A percentile compares a stretch with the other conserved stretches of the same genome.
Conservation (phyloP, 2,888 invertebrate genomes). For the Orchesellides sinensis region DNA sequence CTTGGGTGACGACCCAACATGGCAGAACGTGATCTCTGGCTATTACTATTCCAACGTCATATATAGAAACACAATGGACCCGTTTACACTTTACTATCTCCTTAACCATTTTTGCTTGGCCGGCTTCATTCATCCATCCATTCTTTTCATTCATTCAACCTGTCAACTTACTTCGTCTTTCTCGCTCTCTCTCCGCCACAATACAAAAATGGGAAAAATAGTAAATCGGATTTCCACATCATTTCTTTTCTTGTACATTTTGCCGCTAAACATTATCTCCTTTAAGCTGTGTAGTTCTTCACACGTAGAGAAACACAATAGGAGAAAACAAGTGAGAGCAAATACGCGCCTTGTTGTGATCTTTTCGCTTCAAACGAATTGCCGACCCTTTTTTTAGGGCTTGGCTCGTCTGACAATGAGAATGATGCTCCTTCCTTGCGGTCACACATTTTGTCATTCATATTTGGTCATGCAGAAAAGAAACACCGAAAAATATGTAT, state of each 20-base stretch:
- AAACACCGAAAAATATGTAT: constrained; percentile 16
- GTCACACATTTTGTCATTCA: background rate
- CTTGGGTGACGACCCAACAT: too few species aligned
- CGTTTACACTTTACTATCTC: background rate
- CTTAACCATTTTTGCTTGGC: background rate
- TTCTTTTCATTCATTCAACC: constrained; percentile 10
- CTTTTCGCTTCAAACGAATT: too few species aligned
- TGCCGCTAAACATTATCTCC: too few species aligned
- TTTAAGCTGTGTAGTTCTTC: too few species aligned
- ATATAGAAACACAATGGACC: too few species aligned
- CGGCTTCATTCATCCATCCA: background rate
- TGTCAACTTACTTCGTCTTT: too few species aligned
- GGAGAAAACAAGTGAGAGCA: background rate
- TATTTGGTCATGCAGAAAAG: background rate
- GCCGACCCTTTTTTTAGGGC: too few species aligned
- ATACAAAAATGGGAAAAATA: constrained; percentile 7
- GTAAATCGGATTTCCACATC: constrained; percentile 57
- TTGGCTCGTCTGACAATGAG: background rate
- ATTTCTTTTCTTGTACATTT: constrained; percentile 24
- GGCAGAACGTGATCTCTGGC: too few species aligned
- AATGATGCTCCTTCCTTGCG: background rate
- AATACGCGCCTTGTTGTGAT: background rate
- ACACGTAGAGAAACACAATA: too few species aligned
- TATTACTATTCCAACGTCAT: too few species aligned
- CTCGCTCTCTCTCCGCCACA: constrained; percentile 1